Conservation (phyloP, 2,888 invertebrate genomes). For the Amphipyra berbera region DNA sequence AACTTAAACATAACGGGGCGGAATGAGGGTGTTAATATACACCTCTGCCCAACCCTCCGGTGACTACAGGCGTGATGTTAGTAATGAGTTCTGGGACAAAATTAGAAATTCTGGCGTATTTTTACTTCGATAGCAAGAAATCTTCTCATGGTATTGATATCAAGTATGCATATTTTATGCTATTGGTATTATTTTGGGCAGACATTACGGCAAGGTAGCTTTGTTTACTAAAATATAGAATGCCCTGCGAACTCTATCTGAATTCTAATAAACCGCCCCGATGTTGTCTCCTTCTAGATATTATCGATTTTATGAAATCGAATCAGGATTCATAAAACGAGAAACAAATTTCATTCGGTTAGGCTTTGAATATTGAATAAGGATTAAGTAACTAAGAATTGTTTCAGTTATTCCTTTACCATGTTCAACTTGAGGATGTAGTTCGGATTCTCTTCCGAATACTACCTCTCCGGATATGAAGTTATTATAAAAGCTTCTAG, state of each 20-base stretch:
- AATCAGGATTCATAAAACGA: slow-evolving; percentile 41
- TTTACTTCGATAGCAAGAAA: slow-evolving; percentile 15
- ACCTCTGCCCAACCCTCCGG: no score
- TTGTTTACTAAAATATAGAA: slow-evolving; percentile 48
- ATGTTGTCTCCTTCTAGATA: slow-evolving; percentile 23
- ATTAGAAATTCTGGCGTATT: slow-evolving; percentile 15
- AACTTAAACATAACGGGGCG: no score
- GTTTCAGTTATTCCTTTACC: slow-evolving; percentile 6
- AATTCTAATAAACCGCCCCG: slow-evolving; percentile 37
- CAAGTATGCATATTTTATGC: slow-evolving; percentile 32
- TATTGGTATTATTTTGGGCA: slow-evolving; percentile 17
- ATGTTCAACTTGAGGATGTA: slow-evolving; percentile 2
- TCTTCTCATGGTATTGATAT: slow-evolving; percentile 20
- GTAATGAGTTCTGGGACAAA: slow-evolving; percentile 24
- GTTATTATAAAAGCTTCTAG: slow-evolving; percentile 19
- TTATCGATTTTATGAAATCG: slow-evolving; percentile 36
- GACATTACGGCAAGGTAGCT: slow-evolving; percentile 15
- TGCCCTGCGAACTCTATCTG: slow-evolving; percentile 37
- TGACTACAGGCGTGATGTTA: no score
- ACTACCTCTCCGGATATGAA: slow-evolving; percentile 15
- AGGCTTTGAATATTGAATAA: slow-evolving; percentile 26
- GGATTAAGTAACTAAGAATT: slow-evolving; percentile 1
- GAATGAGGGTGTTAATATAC: no score
- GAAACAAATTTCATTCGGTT: slow-evolving; percentile 40
- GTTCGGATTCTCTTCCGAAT: slow-evolving; percentile 10